phyloP scores from a whole-genome alignment of 2,797 vertebrate genomes.

The Nannoperca obscura region DNA sequence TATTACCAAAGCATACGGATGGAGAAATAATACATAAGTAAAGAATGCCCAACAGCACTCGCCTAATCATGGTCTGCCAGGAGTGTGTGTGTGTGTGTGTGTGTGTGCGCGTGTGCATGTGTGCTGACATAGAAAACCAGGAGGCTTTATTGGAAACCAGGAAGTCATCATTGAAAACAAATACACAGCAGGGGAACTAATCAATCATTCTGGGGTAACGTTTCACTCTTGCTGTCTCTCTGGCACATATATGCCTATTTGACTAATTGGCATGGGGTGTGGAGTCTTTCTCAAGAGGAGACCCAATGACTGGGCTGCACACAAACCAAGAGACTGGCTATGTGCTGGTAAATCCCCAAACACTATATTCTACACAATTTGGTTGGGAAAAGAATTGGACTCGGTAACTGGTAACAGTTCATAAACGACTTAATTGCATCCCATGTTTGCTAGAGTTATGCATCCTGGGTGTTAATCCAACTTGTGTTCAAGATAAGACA shows the following conservation, averaged over 20 bases:
- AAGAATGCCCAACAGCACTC: background rate
- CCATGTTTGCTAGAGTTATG: too few species aligned
- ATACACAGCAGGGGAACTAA: conserved; percentile 33
- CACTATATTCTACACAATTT: background rate
- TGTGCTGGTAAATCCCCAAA: background rate
- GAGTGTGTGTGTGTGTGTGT: background rate
- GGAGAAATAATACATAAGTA: background rate
- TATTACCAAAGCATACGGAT: background rate
- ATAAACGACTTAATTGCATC: background rate
- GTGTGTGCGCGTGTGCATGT: background rate
- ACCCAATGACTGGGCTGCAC: background rate
- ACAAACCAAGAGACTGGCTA: background rate
- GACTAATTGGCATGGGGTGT: conserved; percentile 43
- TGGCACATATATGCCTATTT: conserved; percentile 18
- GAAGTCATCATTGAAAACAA: conserved; percentile 32
- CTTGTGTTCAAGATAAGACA: too few species aligned
- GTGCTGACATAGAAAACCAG: background rate
- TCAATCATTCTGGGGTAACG: conserved; percentile 41
- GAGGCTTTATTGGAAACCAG: conserved; percentile 25
- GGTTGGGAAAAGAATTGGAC: background rate
- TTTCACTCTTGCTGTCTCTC: conserved; percentile 11
- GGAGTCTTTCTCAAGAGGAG: conserved; percentile 6
- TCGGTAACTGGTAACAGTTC: background rate
- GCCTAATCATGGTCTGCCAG: background rate
- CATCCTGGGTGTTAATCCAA: too few species aligned